Evolutionary conservation across 2,113 vertebrate genomes (phyloP).

Genomic region (Ramphastos sulfuratus): DNA sequence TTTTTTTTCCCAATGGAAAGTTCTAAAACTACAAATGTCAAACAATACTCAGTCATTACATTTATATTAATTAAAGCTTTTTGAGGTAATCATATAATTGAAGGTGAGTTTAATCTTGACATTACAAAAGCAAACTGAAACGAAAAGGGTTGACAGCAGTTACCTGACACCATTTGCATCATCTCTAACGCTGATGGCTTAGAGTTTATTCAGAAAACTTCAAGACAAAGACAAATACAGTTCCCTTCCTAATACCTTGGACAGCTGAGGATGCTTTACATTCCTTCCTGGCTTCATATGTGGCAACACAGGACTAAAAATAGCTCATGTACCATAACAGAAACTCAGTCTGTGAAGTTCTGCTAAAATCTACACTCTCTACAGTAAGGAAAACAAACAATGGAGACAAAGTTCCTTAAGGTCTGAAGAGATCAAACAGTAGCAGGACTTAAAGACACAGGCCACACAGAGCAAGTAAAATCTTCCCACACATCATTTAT

Average conservation of each 20-base stretch:
- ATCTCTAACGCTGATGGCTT: background rate
- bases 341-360: background rate
- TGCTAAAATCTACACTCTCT: background rate
- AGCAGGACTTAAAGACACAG: background rate
- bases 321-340: background rate
- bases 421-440: background rate
- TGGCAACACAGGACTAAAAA: constrained; percentile 18
- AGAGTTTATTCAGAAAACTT: background rate
- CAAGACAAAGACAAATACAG: background rate
- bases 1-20: constrained; percentile 9
- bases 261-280: constrained; percentile 14
- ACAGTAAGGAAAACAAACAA: background rate
- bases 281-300: background rate
- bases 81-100: background rate
- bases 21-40: background rate
- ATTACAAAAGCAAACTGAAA: constrained; percentile 10
- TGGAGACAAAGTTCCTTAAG: background rate
- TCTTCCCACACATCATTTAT: background rate
- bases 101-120: background rate
- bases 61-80: constrained; percentile 31
- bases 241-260: background rate
- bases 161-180: background rate
- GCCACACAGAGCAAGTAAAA: background rate
- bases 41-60: background rate
- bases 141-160: background rate